phyloP scores from a whole-genome alignment of 2,888 invertebrate genomes.

The Argyresthia albistria region DNA sequence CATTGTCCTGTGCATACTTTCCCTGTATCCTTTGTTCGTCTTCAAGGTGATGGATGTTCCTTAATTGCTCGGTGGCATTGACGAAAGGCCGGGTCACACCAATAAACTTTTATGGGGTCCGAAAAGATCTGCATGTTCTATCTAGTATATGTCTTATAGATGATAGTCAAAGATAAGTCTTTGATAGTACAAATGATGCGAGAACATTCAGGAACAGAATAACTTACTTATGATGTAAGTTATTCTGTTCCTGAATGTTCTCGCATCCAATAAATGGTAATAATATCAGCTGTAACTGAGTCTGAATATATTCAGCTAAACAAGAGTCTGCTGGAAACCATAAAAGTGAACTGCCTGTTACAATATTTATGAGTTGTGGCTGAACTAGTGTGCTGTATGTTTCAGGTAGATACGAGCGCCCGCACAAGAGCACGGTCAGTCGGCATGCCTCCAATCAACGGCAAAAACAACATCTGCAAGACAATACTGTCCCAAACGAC shows the following conservation, averaged over 20 bases:
- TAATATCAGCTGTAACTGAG: too few species aligned
- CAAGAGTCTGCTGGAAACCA: not conserved
- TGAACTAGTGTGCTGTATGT: slow-evolving; percentile 9
- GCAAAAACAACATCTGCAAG: slow-evolving; percentile 21
- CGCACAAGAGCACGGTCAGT: slow-evolving; percentile 22
- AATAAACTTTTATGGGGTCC: not conserved
- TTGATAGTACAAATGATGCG: too few species aligned
- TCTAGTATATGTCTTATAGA: too few species aligned
- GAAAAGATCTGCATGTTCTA: not conserved
- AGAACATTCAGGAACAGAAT: too few species aligned
- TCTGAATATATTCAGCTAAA: too few species aligned
- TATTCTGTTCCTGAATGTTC: too few species aligned
- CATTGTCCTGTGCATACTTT: slow-evolving; percentile 8
- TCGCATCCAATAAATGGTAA: too few species aligned
- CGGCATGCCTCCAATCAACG: slow-evolving; percentile 36
- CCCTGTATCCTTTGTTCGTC: slow-evolving; percentile 6
- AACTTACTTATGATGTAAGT: too few species aligned
- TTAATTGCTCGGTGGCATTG: not conserved
- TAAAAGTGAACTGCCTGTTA: slow-evolving; percentile 6
- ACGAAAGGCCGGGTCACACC: not conserved
- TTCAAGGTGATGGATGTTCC: not conserved
- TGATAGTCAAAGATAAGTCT: too few species aligned
- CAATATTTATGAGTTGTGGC: slow-evolving; percentile 27
- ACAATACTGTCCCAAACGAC: slow-evolving; percentile 26
- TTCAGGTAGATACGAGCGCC: slow-evolving; percentile 36